Evolutionary conservation across 2,113 vertebrate genomes (phyloP).

Genomic region (Paramormyrops kingsleyae): DNA sequence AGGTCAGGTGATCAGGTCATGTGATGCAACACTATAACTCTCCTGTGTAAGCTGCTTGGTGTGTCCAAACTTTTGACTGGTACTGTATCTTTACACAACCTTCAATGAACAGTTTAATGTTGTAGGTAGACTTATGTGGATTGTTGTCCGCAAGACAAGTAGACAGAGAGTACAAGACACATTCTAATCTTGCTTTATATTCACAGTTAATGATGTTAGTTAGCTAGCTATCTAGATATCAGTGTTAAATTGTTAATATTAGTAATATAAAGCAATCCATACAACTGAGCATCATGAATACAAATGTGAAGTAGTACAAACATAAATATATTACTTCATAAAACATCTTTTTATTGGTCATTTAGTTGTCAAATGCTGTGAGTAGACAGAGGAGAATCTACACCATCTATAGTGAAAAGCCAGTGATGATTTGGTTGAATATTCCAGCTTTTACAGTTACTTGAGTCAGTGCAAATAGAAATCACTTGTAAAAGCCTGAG

Average conservation of each 20-base stretch:
- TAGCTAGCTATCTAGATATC: neutral
- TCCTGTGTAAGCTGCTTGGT: neutral
- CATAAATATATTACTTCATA: neutral
- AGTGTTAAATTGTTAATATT: neutral
- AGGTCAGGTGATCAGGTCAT: neutral
- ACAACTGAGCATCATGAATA: neutral
- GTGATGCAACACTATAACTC: neutral
- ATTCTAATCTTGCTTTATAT: neutral
- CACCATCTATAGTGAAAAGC: neutral
- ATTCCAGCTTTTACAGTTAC: neutral
- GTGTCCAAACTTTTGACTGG: neutral
- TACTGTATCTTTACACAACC: neutral
- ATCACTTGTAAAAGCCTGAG: neutral
- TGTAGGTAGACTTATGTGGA: neutral
- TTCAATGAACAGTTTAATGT: neutral
- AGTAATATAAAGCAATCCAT: neutral
- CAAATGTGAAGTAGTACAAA: neutral
- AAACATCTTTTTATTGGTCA: neutral
- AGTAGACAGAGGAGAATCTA: neutral
- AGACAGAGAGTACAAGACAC: neutral
- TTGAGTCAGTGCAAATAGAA: neutral
- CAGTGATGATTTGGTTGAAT: neutral
- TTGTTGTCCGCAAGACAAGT: neutral
- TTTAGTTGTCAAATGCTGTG: neutral
- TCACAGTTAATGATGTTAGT: neutral